A percentile compares a stretch with the other conserved stretches of the same genome.
phyloP scores from a whole-genome alignment of 2,888 invertebrate genomes.

The Latrodectus hesperus region DNA sequence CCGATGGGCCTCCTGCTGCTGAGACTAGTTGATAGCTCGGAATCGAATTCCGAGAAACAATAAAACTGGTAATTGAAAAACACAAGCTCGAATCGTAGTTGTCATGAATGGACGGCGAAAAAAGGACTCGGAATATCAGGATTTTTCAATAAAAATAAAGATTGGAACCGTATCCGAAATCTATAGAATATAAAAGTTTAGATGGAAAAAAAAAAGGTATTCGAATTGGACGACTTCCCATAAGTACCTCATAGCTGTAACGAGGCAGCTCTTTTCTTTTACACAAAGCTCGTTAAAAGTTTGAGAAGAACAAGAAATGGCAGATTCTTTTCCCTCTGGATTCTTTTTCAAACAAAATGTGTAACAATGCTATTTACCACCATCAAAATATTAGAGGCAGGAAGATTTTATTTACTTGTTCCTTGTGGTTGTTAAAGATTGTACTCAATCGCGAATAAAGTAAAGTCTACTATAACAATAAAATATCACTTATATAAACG shows the following conservation, averaged over 20 bases:
- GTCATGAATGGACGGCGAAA: background rate
- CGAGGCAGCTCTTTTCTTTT: slow-evolving; percentile 22
- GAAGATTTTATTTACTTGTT: too few species aligned
- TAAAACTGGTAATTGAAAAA: slow-evolving; percentile 67
- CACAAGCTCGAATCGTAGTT: slow-evolving; percentile 30
- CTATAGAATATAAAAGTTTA: slow-evolving; percentile 57
- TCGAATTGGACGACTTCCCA: slow-evolving; percentile 28
- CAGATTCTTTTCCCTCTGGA: too few species aligned
- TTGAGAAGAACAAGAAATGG: too few species aligned
- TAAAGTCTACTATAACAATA: too few species aligned
- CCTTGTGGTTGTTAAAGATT: too few species aligned
- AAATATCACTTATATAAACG: too few species aligned
- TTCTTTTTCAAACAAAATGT: too few species aligned
- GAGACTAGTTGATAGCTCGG: slow-evolving; percentile 9
- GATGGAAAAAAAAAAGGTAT: slow-evolving; percentile 12
- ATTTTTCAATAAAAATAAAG: slow-evolving; percentile 13
- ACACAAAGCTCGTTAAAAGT: slow-evolving; percentile 38
- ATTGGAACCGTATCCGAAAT: slow-evolving; percentile 51
- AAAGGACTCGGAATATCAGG: slow-evolving; percentile 18
- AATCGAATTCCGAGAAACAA: slow-evolving; percentile 68
- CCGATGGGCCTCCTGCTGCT: slow-evolving; percentile 31
- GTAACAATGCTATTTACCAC: too few species aligned
- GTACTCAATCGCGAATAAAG: too few species aligned
- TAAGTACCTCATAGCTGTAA: slow-evolving; percentile 58
- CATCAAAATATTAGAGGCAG: too few species aligned